A percentile compares a stretch with the other conserved stretches of the same genome.
These are phyloP conservation scores for Arion vulgaris DNA, from an alignment of 1,140 invertebrate species.

Conservation along the genomic window DNA sequence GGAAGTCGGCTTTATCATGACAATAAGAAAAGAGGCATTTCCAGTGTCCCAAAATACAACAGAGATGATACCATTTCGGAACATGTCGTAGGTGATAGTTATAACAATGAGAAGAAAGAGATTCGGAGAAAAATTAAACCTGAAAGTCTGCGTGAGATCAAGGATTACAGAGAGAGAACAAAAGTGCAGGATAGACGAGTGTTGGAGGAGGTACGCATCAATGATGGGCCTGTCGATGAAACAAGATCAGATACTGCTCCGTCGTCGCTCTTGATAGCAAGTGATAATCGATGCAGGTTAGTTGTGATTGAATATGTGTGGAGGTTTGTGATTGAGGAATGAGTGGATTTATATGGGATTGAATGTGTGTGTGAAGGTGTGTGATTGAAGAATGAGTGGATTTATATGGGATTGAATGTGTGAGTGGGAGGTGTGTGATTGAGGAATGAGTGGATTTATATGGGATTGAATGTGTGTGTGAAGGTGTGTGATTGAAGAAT, in stretches of 20 bases:
- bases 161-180: not conserved
- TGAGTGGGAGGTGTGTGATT: too few relatives aligned
- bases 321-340: not conserved
- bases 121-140: not conserved
- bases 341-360: not conserved
- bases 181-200: not conserved
- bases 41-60: too few relatives aligned
- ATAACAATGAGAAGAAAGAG: not conserved
- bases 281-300: conserved; percentile 14
- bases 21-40: too few relatives aligned
- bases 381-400: too few relatives aligned
- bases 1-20: too few relatives aligned
- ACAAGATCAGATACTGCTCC: not conserved
- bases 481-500: too few relatives aligned
- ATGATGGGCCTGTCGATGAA: not conserved
- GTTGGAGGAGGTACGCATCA: not conserved
- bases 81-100: too few relatives aligned
- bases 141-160: not conserved
- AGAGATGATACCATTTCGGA: too few relatives aligned
- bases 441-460: too few relatives aligned
- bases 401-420: too few relatives aligned
- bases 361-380: too few relatives aligned
- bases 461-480: too few relatives aligned
- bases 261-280: not conserved
- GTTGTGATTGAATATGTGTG: not conserved